These are phyloP conservation scores for Synanthedon vespiformis DNA, from an alignment of 2,888 invertebrate genomes.

Conservation along the genomic window DNA sequence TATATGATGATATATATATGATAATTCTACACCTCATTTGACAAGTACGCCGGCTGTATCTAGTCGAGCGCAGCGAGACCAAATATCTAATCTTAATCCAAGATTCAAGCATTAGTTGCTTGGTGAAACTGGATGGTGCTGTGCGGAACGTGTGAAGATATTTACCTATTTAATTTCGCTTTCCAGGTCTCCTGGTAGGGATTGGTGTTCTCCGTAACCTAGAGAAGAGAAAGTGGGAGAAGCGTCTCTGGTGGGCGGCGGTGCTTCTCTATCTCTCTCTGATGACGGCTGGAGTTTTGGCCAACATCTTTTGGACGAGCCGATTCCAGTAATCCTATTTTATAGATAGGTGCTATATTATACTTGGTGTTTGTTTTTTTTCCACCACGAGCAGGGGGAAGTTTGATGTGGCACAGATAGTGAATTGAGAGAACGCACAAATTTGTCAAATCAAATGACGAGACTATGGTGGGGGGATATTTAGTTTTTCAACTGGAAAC, in stretches of 20 bases:
- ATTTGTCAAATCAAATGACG: too few species aligned
- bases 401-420: neutral
- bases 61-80: too few species aligned
- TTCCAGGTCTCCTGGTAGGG: conserved; percentile 82
- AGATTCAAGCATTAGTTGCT: too few species aligned
- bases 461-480: too few species aligned
- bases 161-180: neutral
- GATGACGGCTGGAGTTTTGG: conserved; percentile 78
- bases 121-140: too few species aligned
- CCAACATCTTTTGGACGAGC: conserved; percentile 76
- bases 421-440: neutral
- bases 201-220: conserved; percentile 88
- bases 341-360: neutral
- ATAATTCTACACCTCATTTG: too few species aligned
- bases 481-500: too few species aligned
- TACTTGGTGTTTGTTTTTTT: neutral
- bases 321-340: conserved; percentile 35
- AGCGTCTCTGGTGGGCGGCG: conserved; percentile 84
- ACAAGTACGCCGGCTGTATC: too few species aligned
- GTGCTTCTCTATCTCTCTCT: conserved; percentile 77
- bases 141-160: too few species aligned
- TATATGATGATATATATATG: too few species aligned
- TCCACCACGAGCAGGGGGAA: neutral
- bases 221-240: conserved; percentile 84
- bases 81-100: too few species aligned